Evolutionary conservation across 2,797 vertebrate species (phyloP), one percentile per base, ranked within the genome.

Genomic region (Bradypus variegatus): DNA sequence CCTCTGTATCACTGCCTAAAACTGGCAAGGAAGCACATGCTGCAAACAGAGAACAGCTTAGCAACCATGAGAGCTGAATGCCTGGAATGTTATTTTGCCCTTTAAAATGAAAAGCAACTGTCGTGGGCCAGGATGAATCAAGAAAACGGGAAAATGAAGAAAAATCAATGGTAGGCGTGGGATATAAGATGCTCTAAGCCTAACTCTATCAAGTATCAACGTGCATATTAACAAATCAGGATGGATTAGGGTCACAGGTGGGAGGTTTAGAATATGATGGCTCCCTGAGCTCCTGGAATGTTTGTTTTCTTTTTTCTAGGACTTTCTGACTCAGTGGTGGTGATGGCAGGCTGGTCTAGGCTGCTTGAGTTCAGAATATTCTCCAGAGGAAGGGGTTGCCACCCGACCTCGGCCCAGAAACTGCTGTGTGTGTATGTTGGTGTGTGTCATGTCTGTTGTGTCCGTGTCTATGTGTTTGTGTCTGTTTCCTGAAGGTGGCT

Each of bases 211-310:
- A 12, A 31, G 60, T 41, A 3, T 2, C 50, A 33, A 1, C 48
- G 4, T 3, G 18, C 18, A 7, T 6, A 5, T 1, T 53, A 21
- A 16, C 33, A 0, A 2, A 1, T 14, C 1, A 4, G 36, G 9
- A 2, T 27, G 64, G 33, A 16, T 2, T 0, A 0, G 8, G 65
- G 50, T 23, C 25, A 2, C 12, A 1, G 3, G 62, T 3, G 4
- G 12, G 21, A 3, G 83, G 16, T 13, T 14, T 8, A 3, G 55
- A 36, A 45, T 33, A 38, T 15, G 10, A 5, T 0, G 13, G 84
- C 27, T 15, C 4, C n/a, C 53, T 19, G 12, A 23, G 14, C 10
- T 21, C n/a, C 69, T 36, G 2, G 3, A 1, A 0, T 13, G 38
- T 9, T 12, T 48, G 31, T 73, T 88, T 41, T 9, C 78, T 25